These are phyloP conservation scores for Mastomys natalensis DNA, from an alignment of 2,113 vertebrate genomes.

Conservation along the genomic window DNA sequence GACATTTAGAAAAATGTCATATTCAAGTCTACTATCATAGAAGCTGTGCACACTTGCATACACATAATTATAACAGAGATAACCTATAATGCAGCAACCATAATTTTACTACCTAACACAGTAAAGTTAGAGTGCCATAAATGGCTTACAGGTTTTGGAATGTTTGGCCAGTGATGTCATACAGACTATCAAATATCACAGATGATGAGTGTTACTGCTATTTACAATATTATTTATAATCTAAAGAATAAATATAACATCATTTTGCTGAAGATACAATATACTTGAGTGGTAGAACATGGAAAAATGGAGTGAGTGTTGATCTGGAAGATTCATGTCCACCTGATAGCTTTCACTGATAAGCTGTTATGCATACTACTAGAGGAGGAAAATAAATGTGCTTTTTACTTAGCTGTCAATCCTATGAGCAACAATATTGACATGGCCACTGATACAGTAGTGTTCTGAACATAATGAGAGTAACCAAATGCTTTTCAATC, in stretches of 20 bases:
- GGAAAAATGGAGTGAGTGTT: neutral
- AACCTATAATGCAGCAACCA: neutral
- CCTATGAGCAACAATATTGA: neutral
- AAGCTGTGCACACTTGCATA: neutral
- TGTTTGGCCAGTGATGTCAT: neutral
- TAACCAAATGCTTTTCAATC: neutral
- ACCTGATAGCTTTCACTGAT: neutral
- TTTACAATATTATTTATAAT: neutral
- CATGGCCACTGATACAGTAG: neutral
- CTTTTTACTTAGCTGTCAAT: neutral
- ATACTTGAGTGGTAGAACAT: neutral
- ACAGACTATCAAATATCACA: neutral
- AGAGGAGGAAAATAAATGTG: neutral
- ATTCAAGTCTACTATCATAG: neutral
- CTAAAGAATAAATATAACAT: neutral
- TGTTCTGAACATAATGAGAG: neutral
- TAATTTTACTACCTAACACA: neutral
- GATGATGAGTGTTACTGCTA: neutral
- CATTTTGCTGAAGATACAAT: neutral
- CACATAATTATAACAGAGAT: neutral
- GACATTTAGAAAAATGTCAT: too few relatives aligned
- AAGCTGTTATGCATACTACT: neutral
- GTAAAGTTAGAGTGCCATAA: neutral
- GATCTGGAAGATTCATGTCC: neutral
- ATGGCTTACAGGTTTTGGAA: neutral